Conservation (phyloP, 1,140 invertebrate genomes). For the Drosophila ambigua region DNA sequence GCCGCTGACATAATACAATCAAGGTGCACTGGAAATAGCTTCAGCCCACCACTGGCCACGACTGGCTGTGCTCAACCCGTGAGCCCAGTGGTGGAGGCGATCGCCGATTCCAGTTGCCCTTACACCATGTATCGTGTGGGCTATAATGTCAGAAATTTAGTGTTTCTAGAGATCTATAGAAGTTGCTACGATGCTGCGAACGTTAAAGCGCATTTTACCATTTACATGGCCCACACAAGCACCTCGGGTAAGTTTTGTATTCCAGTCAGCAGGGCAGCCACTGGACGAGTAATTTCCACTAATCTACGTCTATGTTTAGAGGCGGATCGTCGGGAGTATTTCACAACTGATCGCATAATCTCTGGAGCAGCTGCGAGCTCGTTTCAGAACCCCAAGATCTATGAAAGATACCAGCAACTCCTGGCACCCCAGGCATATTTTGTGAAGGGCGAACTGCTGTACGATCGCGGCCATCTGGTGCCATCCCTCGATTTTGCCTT, state of each 20-base stretch:
- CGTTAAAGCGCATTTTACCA: constrained; percentile 23
- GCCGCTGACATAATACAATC: no score
- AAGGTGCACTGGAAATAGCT: no score
- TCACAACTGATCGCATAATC: constrained; percentile 27
- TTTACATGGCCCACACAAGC: constrained; percentile 24
- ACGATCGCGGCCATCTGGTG: constrained; percentile 52
- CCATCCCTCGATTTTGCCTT: constrained; percentile 37
- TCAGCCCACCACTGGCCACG: no score
- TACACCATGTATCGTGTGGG: constrained; percentile 30
- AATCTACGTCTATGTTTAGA: neutral
- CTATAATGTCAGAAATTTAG: neutral
- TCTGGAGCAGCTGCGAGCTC: constrained; percentile 4
- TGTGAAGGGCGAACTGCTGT: neutral
- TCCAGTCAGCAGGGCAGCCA: no score
- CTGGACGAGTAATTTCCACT: neutral
- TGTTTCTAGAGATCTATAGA: constrained; percentile 46
- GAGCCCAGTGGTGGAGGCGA: neutral
- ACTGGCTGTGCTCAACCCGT: neutral
- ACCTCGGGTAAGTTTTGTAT: constrained; percentile 15
- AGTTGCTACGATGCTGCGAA: constrained; percentile 23
- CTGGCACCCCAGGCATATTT: constrained; percentile 1
- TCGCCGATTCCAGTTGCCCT: constrained; percentile 6
- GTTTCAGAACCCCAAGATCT: constrained; percentile 15
- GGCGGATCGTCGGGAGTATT: constrained; percentile 10
- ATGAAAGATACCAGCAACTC: no score